Evolutionary conservation across 2,797 vertebrate species (phyloP), one percentile per base, ranked within the genome.

Genomic region (Danio albolineatus): DNA sequence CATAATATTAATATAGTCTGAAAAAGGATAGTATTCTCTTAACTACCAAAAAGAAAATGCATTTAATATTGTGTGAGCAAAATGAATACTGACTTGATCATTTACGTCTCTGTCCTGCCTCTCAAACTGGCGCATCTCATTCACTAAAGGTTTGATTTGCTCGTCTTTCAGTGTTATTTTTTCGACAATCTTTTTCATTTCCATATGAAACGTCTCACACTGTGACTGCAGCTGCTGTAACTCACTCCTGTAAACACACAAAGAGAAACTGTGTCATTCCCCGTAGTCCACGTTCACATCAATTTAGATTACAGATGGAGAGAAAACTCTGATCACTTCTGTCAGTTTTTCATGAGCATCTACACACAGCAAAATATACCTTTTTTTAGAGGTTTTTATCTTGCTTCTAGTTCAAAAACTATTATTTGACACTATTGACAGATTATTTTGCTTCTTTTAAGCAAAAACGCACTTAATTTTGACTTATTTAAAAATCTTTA

Each of bases 141-240:
- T 73, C n/a, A 79, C 43, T 59, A 83, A 71, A 54, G 28, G 21
- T 5, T 73, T 39, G 65, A 81, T 78, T 56, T 85, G 75, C 7
- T 59, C 62, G 2, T 80, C 21, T 57, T 44, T 86, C 49, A 80
- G 53, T 14, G 19, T 64, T 17, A 76, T 5, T 59, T 56, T 62
- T 65, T 82, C 57, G 13, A 85, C 46, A 10, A 39, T 59, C 21
- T 85, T 71, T 16, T 43, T 65, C 12, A 80, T 67, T 80, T 71
- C 76, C 17, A 60, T 51, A 43, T 54, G 51, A 41, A 48, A 82
- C 36, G 13, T 17, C 13, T 78, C 84, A 78, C 82, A 78, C 56
- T 59, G 71, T 71, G 73, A 71, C 78, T 80, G 72, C 66, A 88
- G 71, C 61, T 84, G 73, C 65, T 74, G 64, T 53, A 86, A 73